These are phyloP conservation scores for Rattus rattus DNA, from an alignment of 2,113 vertebrate species.

Conservation along the genomic window DNA sequence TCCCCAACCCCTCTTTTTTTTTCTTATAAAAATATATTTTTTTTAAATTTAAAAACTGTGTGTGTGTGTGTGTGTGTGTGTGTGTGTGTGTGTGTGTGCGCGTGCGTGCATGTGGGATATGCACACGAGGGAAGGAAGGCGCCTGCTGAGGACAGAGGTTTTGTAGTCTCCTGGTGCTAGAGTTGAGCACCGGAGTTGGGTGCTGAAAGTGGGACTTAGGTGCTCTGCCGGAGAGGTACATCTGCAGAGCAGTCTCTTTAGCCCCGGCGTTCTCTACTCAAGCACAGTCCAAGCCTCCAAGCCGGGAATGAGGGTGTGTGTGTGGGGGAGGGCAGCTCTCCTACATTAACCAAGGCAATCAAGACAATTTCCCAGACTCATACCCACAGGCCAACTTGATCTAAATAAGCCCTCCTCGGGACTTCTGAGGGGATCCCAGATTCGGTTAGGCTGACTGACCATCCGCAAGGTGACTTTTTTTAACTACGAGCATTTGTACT, in stretches of 20 bases:
- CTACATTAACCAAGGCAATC: neutral
- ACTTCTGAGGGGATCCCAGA: neutral
- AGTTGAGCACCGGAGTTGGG: neutral
- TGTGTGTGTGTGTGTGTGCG: neutral
- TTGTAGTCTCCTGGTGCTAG: neutral
- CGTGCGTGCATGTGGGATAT: neutral
- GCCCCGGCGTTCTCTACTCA: neutral
- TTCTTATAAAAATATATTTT: neutral
- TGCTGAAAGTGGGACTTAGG: neutral
- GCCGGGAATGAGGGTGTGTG: too few species aligned
- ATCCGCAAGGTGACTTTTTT: neutral
- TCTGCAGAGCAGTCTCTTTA: neutral
- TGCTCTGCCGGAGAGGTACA: neutral
- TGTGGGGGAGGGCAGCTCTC: too few species aligned
- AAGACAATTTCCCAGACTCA: neutral
- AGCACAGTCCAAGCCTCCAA: neutral
- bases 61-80: neutral
- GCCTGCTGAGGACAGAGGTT: neutral
- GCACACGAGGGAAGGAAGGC: fast-evolving
- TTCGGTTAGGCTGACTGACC: neutral
- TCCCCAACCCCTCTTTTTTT: too few species aligned
- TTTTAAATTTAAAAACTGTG: neutral
- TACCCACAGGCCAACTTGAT: neutral
- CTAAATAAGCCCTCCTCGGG: neutral
- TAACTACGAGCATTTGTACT: neutral